Percentiles rank a stretch among this genome's conserved stretches.
Conservation (phyloP, 64 coral and sea anemone species). For the Montipora foliosa region DNA sequence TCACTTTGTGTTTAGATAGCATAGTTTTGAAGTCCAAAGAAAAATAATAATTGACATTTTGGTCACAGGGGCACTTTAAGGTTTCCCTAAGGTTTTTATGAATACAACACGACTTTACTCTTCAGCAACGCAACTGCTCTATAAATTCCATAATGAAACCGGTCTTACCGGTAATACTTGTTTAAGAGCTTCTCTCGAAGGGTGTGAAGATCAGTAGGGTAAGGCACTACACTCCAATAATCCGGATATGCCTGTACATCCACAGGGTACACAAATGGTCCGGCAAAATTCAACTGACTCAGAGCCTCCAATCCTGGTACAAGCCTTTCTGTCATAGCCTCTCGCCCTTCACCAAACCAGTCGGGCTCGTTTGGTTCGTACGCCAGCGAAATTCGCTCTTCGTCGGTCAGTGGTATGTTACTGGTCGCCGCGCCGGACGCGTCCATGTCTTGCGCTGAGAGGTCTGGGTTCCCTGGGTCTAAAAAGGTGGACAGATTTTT, state of each 20-base stretch:
- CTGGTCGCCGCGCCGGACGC: constrained; percentile 87
- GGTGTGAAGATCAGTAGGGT: constrained; percentile 86
- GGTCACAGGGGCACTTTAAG: no score
- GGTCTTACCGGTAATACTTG: constrained; percentile 90
- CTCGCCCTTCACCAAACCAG: constrained; percentile 93
- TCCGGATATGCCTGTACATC: constrained; percentile 95
- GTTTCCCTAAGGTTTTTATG: no score
- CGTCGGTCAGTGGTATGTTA: constrained; percentile 96
- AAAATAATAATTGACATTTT: no score
- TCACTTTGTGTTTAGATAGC: no score
- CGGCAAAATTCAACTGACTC: constrained; percentile 87
- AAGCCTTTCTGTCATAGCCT: constrained; percentile 72
- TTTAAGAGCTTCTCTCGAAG: constrained; percentile 88
- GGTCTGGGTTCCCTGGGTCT: constrained; percentile 69
- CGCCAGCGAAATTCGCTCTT: constrained; percentile 80
- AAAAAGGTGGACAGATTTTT: background rate
- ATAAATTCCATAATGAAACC: background rate
- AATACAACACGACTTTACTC: no score
- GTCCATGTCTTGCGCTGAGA: constrained; percentile 51
- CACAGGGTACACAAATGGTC: constrained; percentile 95
- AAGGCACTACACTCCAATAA: constrained; percentile 97
- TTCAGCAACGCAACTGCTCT: background rate
- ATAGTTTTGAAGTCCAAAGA: no score
- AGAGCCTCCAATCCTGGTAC: constrained; percentile 73
- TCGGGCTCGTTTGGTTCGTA: constrained; percentile 88